A percentile compares a stretch with the other conserved stretches of the same genome.
Conservation (phyloP, 2,113 vertebrate genomes). For the Anoplopoma fimbria region DNA sequence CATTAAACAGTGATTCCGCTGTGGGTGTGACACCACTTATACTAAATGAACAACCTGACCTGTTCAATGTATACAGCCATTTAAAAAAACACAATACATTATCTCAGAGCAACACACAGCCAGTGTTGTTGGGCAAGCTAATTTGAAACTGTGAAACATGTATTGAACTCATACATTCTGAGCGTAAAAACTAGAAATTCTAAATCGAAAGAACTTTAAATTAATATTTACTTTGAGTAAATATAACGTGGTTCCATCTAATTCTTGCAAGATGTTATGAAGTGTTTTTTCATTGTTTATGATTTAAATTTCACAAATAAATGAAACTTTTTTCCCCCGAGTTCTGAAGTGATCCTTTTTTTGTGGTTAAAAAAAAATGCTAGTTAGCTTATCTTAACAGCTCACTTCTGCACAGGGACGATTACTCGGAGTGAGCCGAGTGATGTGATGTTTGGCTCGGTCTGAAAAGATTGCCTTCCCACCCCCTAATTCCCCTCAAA, state of each 20-base stretch:
- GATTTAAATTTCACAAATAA: background rate
- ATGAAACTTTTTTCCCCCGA: background rate
- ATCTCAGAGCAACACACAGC: background rate
- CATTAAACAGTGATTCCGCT: conserved; percentile 1
- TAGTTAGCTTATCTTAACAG: conserved; percentile 12
- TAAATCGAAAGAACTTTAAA: background rate
- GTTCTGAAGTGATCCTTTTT: background rate
- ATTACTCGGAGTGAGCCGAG: conserved; percentile 43
- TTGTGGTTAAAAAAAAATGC: conserved; percentile 2
- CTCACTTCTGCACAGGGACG: conserved; percentile 32
- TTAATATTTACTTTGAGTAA: background rate
- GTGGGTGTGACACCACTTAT: background rate
- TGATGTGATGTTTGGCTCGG: conserved; percentile 49
- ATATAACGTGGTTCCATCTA: background rate
- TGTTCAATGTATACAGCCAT: background rate
- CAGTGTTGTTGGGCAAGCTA: background rate
- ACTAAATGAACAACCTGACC: conserved; percentile 15
- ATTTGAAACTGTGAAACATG: background rate
- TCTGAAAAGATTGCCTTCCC: conserved; percentile 58
- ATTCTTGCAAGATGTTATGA: background rate
- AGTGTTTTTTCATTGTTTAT: no score
- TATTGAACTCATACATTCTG: background rate
- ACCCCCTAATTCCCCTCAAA: conserved; percentile 61
- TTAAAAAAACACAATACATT: background rate
- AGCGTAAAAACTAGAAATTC: background rate